A percentile compares a stretch with the other conserved stretches of the same genome.
Evolutionary conservation across 2,113 vertebrate species (phyloP).

Genomic region (Hyla sarda): DNA sequence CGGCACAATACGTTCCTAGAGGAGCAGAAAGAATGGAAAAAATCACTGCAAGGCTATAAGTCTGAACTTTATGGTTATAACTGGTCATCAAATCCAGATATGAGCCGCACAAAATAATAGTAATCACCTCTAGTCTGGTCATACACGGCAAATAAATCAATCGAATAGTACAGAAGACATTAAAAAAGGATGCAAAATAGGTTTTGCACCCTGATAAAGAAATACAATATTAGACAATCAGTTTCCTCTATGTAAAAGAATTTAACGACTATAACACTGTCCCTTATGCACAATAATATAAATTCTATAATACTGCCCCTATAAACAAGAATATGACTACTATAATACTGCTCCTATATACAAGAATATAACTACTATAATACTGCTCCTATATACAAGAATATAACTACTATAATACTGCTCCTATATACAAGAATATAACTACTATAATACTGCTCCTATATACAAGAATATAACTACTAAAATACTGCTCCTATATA

Average conservation of each 20-base stretch:
- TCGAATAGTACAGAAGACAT: too few species aligned
- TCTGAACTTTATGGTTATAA: neutral
- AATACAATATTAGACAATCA: neutral
- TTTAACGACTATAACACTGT: neutral
- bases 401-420: too few species aligned
- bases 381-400: too few species aligned
- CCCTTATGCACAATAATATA: neutral
- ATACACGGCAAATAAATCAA: neutral
- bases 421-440: too few species aligned
- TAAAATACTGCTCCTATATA: neutral
- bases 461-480: too few species aligned
- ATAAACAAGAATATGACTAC: neutral
- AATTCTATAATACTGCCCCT: neutral
- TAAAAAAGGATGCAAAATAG: neutral
- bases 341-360: too few species aligned
- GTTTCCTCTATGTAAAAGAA: neutral
- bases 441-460: too few species aligned
- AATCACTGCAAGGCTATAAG: neutral
- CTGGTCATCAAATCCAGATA: neutral
- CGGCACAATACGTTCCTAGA: neutral
- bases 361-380: too few species aligned
- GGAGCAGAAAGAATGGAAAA: neutral
- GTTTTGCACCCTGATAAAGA: too few species aligned
- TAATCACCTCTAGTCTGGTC: neutral
- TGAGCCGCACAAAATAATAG: neutral